Evolutionary conservation across 1,140 invertebrate genomes (phyloP).

Genomic region (Trachelipus rathkii): DNA sequence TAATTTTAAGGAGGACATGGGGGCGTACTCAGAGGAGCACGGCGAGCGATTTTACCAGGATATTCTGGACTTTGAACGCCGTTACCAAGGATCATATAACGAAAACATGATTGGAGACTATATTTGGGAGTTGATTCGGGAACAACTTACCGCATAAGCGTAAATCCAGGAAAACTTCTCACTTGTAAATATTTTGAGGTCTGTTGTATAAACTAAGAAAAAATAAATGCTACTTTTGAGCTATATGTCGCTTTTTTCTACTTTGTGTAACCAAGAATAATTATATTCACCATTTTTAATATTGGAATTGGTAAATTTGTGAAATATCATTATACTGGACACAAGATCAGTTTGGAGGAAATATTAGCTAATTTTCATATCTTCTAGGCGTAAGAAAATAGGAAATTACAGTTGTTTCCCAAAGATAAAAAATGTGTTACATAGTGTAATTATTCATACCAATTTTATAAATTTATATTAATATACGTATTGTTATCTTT

Average conservation of each 20-base stretch:
- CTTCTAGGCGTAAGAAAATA: conserved; percentile 26
- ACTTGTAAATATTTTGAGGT: conserved; percentile 21
- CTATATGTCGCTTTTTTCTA: conserved; percentile 20
- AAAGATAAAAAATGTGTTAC: conserved; percentile 31
- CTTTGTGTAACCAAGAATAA: conserved; percentile 16
- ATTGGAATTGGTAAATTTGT: too few relatives aligned
- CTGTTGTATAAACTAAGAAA: conserved; percentile 18
- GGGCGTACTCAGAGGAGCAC: conserved; percentile 34
- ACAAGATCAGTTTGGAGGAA: conserved; percentile 18
- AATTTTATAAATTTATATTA: too few relatives aligned
- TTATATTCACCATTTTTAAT: conserved; percentile 11
- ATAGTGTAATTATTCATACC: too few relatives aligned
- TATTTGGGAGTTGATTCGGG: conserved; percentile 37
- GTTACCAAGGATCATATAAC: conserved; percentile 40
- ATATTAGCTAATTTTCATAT: conserved; percentile 20
- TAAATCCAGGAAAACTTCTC: conserved; percentile 37
- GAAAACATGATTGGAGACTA: conserved; percentile 45
- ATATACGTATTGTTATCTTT: too few relatives aligned
- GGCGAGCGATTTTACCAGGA: conserved; percentile 42
- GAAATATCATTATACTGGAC: neutral
- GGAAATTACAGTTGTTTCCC: conserved; percentile 21
- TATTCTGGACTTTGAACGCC: conserved; percentile 36
- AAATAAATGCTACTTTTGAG: conserved; percentile 26
- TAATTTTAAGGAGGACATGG: conserved; percentile 42
- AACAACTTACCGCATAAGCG: conserved; percentile 35